Evolutionary conservation across 2,888 invertebrate species (phyloP), one percentile per base, ranked within the genome.

Genomic region (Acronicta alni): DNA sequence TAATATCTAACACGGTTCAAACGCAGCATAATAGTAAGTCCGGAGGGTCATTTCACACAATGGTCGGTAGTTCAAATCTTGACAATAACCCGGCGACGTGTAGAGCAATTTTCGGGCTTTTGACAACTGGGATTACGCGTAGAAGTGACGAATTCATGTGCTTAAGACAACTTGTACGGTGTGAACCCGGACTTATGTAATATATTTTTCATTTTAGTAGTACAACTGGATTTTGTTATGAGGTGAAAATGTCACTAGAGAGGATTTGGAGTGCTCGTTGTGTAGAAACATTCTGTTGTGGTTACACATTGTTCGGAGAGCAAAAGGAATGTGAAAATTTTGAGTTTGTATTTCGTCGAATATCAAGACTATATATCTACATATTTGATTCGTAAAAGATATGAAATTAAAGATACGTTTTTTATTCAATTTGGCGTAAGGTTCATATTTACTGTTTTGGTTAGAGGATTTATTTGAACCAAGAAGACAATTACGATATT

Each of bases 31-130:
- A 56, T 48, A 67, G 70, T 57, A 68, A 67, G 71, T 60, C 57
- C 55, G 59, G 69, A 76, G 82, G 82, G 76, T 67, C 83, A 81
- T 82, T 82, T 74, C 60, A 57, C 79, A 87, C 85, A 87, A 87
- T 81, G 79, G 76, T 55, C 51, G 53, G 79, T 70, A 76, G 81
- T 79, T 80, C 80, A 86, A 89, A 89, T 87, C 88, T 84, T 82
- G 77, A 88, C 89, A 88, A 88, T 89, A 87, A 84, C 80, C 69
- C 63, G 59, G 61, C 56, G 57, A 57, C 58, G 53, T 65, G 73
- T 67, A 58, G 58, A 76, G 83, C 79, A 85, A 87, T 88, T 87
- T 85, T 80, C 76, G 80, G 77, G 77, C 72, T 75, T 81, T 84
- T 82, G 82, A 82, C 84, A 81, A 75, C 72, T 75, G 65, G 81